phyloP scores from a whole-genome alignment of 1,140 invertebrate species.

The Sarcophaga bullata region DNA sequence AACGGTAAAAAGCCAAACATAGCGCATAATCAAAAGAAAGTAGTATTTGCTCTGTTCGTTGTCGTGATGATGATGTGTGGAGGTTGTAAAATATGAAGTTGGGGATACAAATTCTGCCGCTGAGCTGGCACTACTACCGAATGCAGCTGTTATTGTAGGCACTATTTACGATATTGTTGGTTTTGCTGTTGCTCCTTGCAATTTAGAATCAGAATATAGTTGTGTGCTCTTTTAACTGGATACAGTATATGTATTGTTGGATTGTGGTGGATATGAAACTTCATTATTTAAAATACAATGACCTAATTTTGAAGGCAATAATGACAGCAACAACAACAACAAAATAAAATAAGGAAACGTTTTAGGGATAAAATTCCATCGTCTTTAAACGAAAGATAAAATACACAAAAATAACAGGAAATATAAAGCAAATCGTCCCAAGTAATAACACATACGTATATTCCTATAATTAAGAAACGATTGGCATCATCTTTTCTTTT shows the following conservation, averaged over 20 bases:
- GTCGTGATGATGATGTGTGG: background rate
- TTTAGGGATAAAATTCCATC: background rate
- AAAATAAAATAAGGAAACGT: background rate
- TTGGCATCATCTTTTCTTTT: too few relatives aligned
- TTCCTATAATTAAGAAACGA: conserved; percentile 3
- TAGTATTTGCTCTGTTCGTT: background rate
- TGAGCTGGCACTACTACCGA: background rate
- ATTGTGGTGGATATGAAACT: background rate
- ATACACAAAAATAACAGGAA: conserved; percentile 7
- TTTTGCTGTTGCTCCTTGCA: background rate
- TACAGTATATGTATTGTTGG: background rate
- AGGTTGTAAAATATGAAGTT: background rate
- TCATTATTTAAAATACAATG: conserved; percentile 15
- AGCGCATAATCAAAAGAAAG: conserved; percentile 35
- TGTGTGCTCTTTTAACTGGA: background rate
- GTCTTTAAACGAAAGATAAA: background rate
- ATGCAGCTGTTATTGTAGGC: too few relatives aligned
- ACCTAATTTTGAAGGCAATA: background rate
- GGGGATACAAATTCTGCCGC: background rate
- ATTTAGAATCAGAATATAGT: background rate
- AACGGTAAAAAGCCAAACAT: conserved; percentile 22
- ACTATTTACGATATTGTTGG: too few relatives aligned
- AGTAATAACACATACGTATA: background rate
- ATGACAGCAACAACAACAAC: background rate
- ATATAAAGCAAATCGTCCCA: background rate